phyloP scores from a whole-genome alignment of 2,113 vertebrate species.

The Octodon degus region DNA sequence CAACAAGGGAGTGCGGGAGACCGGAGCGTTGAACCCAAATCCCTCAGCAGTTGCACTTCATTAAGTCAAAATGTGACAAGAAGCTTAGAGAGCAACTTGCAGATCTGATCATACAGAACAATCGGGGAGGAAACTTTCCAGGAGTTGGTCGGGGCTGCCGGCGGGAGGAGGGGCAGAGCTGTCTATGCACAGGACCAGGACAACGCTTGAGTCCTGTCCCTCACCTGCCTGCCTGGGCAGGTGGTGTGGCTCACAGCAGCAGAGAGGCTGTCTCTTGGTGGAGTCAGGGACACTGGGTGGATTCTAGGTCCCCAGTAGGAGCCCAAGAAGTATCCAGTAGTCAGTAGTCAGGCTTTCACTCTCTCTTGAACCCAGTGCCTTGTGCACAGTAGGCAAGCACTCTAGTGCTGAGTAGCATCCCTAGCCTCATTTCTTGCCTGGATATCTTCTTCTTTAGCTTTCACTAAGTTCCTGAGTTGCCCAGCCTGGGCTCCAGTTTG shows the following conservation, averaged over 20 bases:
- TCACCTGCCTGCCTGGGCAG: conserved; percentile 70
- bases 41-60: conserved; percentile 99
- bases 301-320: background rate
- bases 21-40: conserved; percentile 99
- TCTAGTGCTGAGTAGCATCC: background rate
- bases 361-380: background rate
- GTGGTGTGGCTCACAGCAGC: background rate
- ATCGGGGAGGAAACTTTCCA: conserved; percentile 97
- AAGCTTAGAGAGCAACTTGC: conserved; percentile 99
- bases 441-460: background rate
- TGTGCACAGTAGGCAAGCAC: background rate
- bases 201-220: background rate
- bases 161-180: conserved; percentile 4
- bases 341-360: background rate
- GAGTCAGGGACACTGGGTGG: background rate
- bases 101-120: conserved; percentile 99
- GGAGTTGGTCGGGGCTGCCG: conserved; percentile 67
- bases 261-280: background rate
- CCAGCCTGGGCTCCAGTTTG: background rate
- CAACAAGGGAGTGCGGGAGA: conserved; percentile 99
- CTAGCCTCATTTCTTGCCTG: background rate
- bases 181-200: accelerated
- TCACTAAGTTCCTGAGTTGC: background rate
- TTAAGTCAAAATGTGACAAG: conserved; percentile 99
- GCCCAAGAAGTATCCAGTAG: background rate